A percentile compares a stretch with the other conserved stretches of the same genome.
Conservation (phyloP, 1,140 invertebrate genomes). For the Pachypeltis micranthus region DNA sequence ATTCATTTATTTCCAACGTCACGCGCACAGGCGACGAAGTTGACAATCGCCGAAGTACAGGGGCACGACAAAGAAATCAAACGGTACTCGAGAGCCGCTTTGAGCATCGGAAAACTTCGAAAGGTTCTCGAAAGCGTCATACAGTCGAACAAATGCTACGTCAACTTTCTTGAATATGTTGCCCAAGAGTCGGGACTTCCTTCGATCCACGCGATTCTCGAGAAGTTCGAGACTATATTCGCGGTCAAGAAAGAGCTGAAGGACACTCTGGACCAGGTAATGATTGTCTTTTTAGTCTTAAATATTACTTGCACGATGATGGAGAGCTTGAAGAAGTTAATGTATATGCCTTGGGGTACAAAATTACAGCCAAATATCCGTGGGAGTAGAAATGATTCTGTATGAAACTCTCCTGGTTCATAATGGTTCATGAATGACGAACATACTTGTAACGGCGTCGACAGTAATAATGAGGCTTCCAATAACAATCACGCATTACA, state of each 20-base stretch:
- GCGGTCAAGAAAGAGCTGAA: neutral
- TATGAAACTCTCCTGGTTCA: too few relatives aligned
- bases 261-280: neutral
- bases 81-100: neutral
- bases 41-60: too few relatives aligned
- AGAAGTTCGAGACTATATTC: neutral
- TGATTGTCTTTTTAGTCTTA: neutral
- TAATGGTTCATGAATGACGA: too few relatives aligned
- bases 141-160: neutral
- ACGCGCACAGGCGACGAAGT: too few relatives aligned
- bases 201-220: neutral
- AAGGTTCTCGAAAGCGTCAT: neutral
- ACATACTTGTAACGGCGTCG: too few relatives aligned
- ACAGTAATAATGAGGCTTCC: too few relatives aligned
- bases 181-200: neutral
- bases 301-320: neutral
- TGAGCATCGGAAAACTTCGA: neutral
- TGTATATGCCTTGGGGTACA: neutral
- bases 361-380: neutral
- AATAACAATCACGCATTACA: too few relatives aligned
- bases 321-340: neutral
- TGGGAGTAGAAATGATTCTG: neutral
- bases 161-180: neutral
- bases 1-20: too few relatives aligned
- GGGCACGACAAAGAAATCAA: too few relatives aligned